Evolutionary conservation across 2,113 vertebrate species (phyloP).

Genomic region (Semicossyphus pulcher): DNA sequence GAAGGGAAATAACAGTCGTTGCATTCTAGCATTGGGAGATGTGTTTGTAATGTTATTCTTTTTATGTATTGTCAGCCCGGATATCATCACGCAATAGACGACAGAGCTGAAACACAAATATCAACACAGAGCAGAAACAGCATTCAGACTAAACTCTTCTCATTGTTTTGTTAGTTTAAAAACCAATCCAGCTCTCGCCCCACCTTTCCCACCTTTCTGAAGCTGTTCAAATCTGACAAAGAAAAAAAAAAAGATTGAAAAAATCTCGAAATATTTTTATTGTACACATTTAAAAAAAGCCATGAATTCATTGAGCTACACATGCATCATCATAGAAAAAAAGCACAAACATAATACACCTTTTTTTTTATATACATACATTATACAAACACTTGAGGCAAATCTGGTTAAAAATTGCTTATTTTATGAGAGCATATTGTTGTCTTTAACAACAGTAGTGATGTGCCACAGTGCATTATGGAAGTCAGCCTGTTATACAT

Average conservation of each 20-base stretch:
- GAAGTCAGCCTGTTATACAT: slow-evolving; percentile 14
- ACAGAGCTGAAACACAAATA: no score
- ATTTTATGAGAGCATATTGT: background rate
- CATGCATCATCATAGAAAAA: slow-evolving; percentile 17
- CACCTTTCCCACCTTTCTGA: background rate
- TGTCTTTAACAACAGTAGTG: background rate
- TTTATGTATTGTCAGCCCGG: no score
- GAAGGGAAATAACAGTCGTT: no score
- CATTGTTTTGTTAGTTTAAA: no score
- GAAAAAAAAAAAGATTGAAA: background rate
- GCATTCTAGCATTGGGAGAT: no score
- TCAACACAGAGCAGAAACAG: no score
- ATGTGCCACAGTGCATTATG: slow-evolving; percentile 22
- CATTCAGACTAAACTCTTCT: no score
- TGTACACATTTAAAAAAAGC: slow-evolving; percentile 21
- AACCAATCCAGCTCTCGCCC: no score
- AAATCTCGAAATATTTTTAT: slow-evolving; percentile 22
- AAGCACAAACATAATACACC: slow-evolving; percentile 19
- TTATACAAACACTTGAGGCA: slow-evolving; percentile 33
- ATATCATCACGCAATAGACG: no score
- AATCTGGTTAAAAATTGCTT: background rate
- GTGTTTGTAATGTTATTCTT: no score
- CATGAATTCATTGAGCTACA: background rate
- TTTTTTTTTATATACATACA: slow-evolving; percentile 48
- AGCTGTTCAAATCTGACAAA: background rate